Evolutionary conservation across 2,113 vertebrate species (phyloP).

Genomic region (Entomyzon cyanotis): DNA sequence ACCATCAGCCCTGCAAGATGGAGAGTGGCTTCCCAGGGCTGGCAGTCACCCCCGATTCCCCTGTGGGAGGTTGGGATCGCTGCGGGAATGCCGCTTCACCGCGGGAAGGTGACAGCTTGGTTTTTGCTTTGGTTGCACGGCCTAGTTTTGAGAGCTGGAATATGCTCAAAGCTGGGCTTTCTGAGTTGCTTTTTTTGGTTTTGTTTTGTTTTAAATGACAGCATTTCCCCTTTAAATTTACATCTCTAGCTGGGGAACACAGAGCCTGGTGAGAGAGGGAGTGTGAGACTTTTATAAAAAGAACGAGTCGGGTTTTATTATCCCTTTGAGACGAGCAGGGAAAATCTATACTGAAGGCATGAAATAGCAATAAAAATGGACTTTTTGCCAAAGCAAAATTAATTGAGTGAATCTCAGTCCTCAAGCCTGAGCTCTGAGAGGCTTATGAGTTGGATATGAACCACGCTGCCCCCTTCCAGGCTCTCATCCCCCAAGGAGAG

Average conservation of each 20-base stretch:
- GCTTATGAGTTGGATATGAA: conserved; percentile 64
- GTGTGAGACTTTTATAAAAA: conserved; percentile 72
- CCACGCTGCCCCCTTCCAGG: conserved; percentile 26
- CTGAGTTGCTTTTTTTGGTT: conserved; percentile 52
- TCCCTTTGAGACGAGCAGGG: conserved; percentile 76
- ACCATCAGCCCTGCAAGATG: neutral
- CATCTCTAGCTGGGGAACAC: conserved; percentile 62
- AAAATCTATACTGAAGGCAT: conserved; percentile 75
- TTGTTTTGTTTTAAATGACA: conserved; percentile 58
- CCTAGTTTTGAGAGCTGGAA: conserved; percentile 41
- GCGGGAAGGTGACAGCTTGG: neutral
- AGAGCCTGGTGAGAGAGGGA: conserved; percentile 61
- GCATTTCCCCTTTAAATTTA: conserved; percentile 55
- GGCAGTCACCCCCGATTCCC: neutral
- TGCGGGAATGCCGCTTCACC: neutral
- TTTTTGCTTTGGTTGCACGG: conserved; percentile 10
- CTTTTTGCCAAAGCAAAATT: conserved; percentile 76
- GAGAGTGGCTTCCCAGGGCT: neutral
- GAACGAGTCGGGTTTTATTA: conserved; percentile 67
- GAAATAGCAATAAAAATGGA: conserved; percentile 76
- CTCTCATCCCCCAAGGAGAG: conserved; percentile 9
- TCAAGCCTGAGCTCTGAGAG: conserved; percentile 58
- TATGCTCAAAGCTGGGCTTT: conserved; percentile 42
- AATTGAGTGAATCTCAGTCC: conserved; percentile 66
- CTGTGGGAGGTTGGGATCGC: neutral